A percentile compares a stretch with the other conserved stretches of the same genome.
phyloP scores from a whole-genome alignment of 2,888 invertebrate genomes.

The Bursaphelenchus okinawaensis region DNA sequence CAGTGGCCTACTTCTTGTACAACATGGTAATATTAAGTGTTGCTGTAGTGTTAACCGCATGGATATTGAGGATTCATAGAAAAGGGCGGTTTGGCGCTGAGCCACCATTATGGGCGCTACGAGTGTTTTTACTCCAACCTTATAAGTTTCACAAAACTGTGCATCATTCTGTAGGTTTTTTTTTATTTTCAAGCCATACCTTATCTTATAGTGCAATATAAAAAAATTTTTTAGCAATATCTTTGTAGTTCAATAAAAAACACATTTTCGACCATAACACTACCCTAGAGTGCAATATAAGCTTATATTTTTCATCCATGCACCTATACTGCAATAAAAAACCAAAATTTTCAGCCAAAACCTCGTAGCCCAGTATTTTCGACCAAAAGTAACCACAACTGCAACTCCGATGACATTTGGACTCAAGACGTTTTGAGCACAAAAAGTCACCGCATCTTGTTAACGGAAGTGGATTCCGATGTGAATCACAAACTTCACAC shows the following conservation, averaged over 20 bases:
- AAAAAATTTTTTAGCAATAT: too few species aligned
- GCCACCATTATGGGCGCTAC: slow-evolving; percentile 37
- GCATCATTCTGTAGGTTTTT: too few species aligned
- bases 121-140: slow-evolving; percentile 32
- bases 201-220: too few species aligned
- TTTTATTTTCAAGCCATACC: too few species aligned
- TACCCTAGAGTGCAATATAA: too few species aligned
- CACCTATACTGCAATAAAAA: too few species aligned
- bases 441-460: not conserved
- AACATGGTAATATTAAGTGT: slow-evolving; percentile 51
- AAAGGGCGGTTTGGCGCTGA: slow-evolving; percentile 43
- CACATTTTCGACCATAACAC: too few species aligned
- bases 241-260: too few species aligned
- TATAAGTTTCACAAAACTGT: too few species aligned
- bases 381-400: not conserved
- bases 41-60: slow-evolving; percentile 48
- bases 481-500: not conserved
- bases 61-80: slow-evolving; percentile 47
- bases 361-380: not conserved
- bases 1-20: slow-evolving; percentile 54
- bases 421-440: not conserved
- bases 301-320: too few species aligned
- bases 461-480: not conserved
- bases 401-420: not conserved
- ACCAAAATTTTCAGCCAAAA: too few species aligned